phyloP scores from a whole-genome alignment of 2,797 vertebrate species.

The Muscicapa striata region DNA sequence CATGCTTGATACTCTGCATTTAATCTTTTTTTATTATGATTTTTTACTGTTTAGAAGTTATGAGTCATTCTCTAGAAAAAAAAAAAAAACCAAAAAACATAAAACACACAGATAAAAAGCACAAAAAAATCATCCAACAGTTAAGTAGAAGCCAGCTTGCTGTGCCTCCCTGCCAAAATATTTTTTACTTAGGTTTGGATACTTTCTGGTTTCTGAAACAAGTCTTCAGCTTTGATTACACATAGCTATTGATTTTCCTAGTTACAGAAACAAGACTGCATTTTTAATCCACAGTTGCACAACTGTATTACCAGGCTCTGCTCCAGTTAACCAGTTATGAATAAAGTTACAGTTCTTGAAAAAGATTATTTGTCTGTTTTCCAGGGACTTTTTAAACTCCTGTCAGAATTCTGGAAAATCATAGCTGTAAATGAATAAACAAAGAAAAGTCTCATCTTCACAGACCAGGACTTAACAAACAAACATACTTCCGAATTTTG shows the following conservation, averaged over 20 bases:
- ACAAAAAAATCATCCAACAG: not conserved
- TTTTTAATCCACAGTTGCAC: constrained; percentile 46
- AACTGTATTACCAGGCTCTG: constrained; percentile 32
- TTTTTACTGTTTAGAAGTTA: constrained; percentile 67
- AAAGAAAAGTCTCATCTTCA: not conserved
- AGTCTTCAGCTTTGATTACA: constrained; percentile 49
- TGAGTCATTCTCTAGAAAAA: constrained; percentile 59
- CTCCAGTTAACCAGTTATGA: constrained; percentile 37
- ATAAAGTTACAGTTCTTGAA: constrained; percentile 39
- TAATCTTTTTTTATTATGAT: constrained; percentile 26
- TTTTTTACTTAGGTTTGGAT: constrained; percentile 58
- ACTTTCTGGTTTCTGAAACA: constrained; percentile 59
- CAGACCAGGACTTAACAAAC: not conserved
- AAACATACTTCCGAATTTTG: not conserved
- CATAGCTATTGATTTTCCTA: constrained; percentile 39
- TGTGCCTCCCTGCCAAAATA: constrained; percentile 46
- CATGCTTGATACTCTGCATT: constrained; percentile 33
- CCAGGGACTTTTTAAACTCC: not conserved
- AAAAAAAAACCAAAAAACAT: too few species aligned
- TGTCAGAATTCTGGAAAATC: constrained; percentile 19
- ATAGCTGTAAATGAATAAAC: not conserved
- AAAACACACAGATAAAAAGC: not conserved
- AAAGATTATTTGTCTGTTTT: constrained; percentile 1
- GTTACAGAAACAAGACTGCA: constrained; percentile 14
- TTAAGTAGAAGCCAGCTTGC: constrained; percentile 59